Evolutionary conservation across 2,797 vertebrate genomes (phyloP).

Genomic region (Hyperoplus immaculatus): DNA sequence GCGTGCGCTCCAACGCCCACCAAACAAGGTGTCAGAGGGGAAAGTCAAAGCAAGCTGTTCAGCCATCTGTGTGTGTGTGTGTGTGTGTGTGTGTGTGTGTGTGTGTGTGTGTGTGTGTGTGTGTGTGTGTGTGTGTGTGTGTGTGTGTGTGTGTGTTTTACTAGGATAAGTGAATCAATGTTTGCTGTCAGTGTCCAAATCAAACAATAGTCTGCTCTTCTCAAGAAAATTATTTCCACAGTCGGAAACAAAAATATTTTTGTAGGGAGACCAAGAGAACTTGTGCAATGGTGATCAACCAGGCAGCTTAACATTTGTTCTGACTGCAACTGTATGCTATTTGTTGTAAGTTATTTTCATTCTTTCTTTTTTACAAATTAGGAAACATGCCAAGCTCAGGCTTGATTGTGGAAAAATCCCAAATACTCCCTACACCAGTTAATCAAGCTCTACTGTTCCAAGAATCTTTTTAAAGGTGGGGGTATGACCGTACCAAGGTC

Average conservation of each 20-base stretch:
- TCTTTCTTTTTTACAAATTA: conserved; percentile 33
- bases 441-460: conserved; percentile 45
- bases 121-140: conserved; percentile 21
- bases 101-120: conserved; percentile 41
- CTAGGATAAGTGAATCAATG: conserved; percentile 35
- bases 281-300: conserved; percentile 21
- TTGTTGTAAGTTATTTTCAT: background rate
- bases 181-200: conserved; percentile 40
- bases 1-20: conserved; percentile 38
- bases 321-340: conserved; percentile 24
- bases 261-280: conserved; percentile 5
- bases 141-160: conserved; percentile 12
- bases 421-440: conserved; percentile 19
- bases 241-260: background rate
- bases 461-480: conserved; percentile 54
- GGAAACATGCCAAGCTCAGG: conserved; percentile 26
- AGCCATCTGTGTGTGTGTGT: conserved; percentile 73
- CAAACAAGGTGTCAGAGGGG: conserved; percentile 65
- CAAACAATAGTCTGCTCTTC: conserved; percentile 36
- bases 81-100: conserved; percentile 22
- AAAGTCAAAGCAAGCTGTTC: conserved; percentile 75
- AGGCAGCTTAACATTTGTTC: conserved; percentile 31
- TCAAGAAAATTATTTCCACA: conserved; percentile 20
- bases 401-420: conserved; percentile 33
- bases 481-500: conserved; percentile 51